These are phyloP conservation scores for Etheostoma perlongum DNA, from an alignment of 2,797 vertebrate species.

Conservation along the genomic window DNA sequence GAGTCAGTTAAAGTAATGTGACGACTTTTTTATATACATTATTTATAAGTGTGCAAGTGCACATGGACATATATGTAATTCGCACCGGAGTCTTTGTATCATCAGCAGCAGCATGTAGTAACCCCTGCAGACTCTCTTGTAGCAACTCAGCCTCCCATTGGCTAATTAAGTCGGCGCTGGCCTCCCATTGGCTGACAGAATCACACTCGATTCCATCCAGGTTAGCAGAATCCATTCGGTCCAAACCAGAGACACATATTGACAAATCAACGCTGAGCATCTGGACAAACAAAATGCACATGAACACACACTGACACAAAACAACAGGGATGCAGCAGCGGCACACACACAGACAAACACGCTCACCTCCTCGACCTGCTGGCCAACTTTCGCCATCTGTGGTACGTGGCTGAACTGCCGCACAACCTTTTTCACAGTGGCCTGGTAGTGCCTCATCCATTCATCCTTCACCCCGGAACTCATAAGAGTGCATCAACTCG, in stretches of 20 bases:
- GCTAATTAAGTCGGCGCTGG: conserved; percentile 59
- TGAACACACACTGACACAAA: background rate
- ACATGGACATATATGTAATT: background rate
- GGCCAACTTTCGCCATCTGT: conserved; percentile 60
- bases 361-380: conserved; percentile 80
- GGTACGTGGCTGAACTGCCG: conserved; percentile 73
- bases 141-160: conserved; percentile 85
- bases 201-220: conserved; percentile 37
- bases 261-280: conserved; percentile 82
- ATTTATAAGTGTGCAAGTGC: background rate
- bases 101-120: conserved; percentile 49
- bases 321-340: background rate
- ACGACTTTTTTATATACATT: background rate
- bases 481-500: conserved; percentile 86
- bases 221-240: conserved; percentile 71
- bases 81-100: conserved; percentile 54
- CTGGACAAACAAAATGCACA: conserved; percentile 53
- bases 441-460: conserved; percentile 80
- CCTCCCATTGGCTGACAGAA: conserved; percentile 65
- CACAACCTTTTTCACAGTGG: conserved; percentile 72
- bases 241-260: conserved; percentile 70
- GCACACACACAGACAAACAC: background rate
- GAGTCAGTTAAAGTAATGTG: background rate
- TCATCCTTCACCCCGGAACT: conserved; percentile 79
- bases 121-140: conserved; percentile 82